Evolutionary conservation across 1,140 invertebrate genomes (phyloP), one percentile per base, ranked within the genome.

Genomic region (Olivierus martensii): DNA sequence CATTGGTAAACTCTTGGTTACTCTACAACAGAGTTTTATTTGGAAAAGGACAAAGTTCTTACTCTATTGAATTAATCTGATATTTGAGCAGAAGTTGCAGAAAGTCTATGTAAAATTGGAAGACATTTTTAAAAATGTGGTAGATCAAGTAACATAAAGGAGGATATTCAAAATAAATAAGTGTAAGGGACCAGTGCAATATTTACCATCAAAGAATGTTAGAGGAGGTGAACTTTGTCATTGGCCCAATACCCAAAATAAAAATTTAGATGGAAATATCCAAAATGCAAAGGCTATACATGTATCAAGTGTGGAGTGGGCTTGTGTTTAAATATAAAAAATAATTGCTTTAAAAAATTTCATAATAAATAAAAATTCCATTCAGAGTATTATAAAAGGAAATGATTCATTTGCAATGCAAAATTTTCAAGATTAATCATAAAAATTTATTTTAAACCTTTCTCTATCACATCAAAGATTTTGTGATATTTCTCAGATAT

Each of bases 1-100:
- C 46, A 54, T 42, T 58, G 36, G 61, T 66, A 18, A 66, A 66
- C 54, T 52, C 52, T 17, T 66, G 65, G 63, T 21, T 65, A 21
- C 39, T 62, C 15, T 59, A 62, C 35, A 42, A 51, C 45, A 38
- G 51, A 55, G 37, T 36, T 34, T n/a, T n/a, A n/a, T n/a, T n/a
- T n/a, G n/a, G n/a, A n/a, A n/a, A n/a, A n/a, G n/a, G n/a, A n/a
- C n/a, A n/a, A n/a, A n/a, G n/a, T n/a, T n/a, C n/a, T n/a, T n/a
- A n/a, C n/a, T n/a, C n/a, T n/a, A n/a, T 3, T 28, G 22, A 7
- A 3, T 28, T 28, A 3, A 28, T 3, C 22, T 3, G 17, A 44
- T 18, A 6, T 18, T n/a, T 11, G 43, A 3, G 2, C 15, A 5
- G 18, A 44, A 18, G 43, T 44, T 15, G 43, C 43, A 12, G 43